Percentiles rank a stretch among this genome's conserved stretches.
Conservation (phyloP, 2,113 vertebrate species). For the human region DNA sequence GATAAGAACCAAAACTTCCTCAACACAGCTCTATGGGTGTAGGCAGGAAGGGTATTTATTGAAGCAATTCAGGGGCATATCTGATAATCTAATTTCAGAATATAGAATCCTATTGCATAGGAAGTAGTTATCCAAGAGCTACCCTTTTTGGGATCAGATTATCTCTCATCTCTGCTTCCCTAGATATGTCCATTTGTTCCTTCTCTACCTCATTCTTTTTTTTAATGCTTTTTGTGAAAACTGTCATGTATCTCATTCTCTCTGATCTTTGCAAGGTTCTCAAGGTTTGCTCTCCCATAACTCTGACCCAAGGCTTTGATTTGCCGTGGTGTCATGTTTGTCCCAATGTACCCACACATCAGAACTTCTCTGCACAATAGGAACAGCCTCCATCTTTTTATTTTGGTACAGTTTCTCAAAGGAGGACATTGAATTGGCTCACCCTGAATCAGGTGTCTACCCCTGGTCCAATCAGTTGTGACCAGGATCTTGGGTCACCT, state of each 20-base stretch:
- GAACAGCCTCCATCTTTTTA: neutral
- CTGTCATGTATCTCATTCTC: neutral
- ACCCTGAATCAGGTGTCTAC: neutral
- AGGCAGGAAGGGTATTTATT: neutral
- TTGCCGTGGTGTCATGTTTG: neutral
- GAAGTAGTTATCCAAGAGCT: neutral
- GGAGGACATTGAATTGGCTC: neutral
- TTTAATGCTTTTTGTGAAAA: too few species aligned
- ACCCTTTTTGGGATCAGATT: neutral
- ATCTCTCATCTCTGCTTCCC: neutral
- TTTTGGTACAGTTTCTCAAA: neutral
- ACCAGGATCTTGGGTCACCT: neutral
- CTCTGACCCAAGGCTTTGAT: neutral
- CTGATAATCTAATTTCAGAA: neutral
- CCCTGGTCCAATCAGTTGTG: neutral
- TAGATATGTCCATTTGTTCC: neutral
- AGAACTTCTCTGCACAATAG: neutral
- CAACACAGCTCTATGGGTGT: neutral
- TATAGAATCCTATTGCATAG: neutral
- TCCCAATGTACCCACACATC: neutral
- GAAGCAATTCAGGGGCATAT: neutral
- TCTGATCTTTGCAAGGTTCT: neutral
- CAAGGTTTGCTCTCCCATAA: neutral
- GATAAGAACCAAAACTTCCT: neutral
- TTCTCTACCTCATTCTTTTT: neutral